Conservation (phyloP, 2,113 vertebrate species). For the Calypte anna region DNA sequence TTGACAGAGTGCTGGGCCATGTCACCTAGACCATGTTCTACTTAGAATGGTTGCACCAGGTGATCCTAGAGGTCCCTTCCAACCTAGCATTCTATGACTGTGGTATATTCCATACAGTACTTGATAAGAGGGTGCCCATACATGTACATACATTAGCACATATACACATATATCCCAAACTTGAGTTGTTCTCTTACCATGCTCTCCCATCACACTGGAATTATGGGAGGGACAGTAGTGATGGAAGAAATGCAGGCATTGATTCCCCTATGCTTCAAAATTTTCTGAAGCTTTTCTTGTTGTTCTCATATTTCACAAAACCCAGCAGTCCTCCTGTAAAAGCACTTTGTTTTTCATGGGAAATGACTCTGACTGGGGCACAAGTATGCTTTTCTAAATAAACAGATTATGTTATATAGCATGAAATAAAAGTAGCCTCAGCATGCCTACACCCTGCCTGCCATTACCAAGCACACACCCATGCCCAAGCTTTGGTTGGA, state of each 20-base stretch:
- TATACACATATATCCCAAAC: neutral
- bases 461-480: neutral
- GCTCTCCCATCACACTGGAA: slow-evolving; percentile 16
- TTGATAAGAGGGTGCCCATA: neutral
- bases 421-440: slow-evolving; percentile 22
- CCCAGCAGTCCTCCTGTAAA: slow-evolving; percentile 53
- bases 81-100: no score
- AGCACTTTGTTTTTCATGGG: slow-evolving; percentile 53
- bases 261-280: slow-evolving; percentile 47
- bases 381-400: slow-evolving; percentile 68
- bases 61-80: no score
- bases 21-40: no score
- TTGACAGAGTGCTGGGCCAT: no score
- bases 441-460: neutral
- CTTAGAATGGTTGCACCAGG: no score
- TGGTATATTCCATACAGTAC: neutral
- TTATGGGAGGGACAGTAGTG: slow-evolving; percentile 31
- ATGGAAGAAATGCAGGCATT: slow-evolving; percentile 28
- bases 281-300: slow-evolving; percentile 57
- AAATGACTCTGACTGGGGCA: slow-evolving; percentile 67
- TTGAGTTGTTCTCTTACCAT: neutral
- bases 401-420: slow-evolving; percentile 60
- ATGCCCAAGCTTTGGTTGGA: neutral
- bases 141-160: neutral
- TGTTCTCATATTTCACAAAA: slow-evolving; percentile 65